phyloP scores from a whole-genome alignment of 2,113 vertebrate genomes.

The Myotis yumanensis region DNA sequence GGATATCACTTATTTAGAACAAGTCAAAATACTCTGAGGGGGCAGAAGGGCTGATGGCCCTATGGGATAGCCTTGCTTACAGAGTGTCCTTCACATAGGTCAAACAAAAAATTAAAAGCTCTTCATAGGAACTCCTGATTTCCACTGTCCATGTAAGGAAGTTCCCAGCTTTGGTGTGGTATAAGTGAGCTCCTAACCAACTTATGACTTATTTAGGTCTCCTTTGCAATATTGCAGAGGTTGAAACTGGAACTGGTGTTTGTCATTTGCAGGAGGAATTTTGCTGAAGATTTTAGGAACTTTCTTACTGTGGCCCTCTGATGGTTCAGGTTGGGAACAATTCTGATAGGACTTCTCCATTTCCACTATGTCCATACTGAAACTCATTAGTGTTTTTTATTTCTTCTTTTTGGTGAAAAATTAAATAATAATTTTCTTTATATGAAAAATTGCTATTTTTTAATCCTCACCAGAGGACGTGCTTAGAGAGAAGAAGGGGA shows the following conservation, averaged over 20 bases:
- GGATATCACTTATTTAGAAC: neutral
- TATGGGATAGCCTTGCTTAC: neutral
- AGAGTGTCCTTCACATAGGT: neutral
- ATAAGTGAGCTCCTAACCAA: neutral
- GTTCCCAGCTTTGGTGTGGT: neutral
- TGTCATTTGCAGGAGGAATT: neutral
- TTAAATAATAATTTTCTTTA: slow-evolving; percentile 29
- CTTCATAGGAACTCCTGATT: neutral
- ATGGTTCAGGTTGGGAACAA: neutral
- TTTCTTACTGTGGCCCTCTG: neutral
- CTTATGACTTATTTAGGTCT: neutral
- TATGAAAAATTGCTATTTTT: neutral
- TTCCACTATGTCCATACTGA: neutral
- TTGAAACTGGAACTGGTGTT: neutral
- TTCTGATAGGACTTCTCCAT: neutral
- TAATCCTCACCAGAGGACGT: too few species aligned
- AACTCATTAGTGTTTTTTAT: neutral
- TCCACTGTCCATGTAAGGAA: neutral
- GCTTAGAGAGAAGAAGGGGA: too few species aligned
- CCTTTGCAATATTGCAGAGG: neutral
- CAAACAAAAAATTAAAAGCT: neutral
- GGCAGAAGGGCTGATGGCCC: too few species aligned
- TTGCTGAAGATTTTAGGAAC: neutral
- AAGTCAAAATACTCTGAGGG: neutral
- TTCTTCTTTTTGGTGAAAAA: slow-evolving; percentile 29